Evolutionary conservation across 2,797 vertebrate species (phyloP), one percentile per base, ranked within the genome.

Genomic region (Ataeniobius toweri): DNA sequence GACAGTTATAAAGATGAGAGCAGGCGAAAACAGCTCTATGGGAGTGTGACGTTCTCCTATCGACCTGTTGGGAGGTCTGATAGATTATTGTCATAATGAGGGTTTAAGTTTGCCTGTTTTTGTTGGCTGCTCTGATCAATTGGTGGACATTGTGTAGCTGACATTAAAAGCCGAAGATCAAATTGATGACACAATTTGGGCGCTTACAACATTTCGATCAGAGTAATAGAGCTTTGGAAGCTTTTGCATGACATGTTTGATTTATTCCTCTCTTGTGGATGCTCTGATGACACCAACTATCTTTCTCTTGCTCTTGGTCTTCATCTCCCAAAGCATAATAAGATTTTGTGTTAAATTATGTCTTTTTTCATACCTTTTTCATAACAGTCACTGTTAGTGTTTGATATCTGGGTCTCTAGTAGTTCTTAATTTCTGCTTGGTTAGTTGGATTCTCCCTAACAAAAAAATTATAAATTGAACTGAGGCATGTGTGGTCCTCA

Each of bases 401-500:
- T 93, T 95, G 93, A 94, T 94, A 95, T 95, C 92, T 95, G 92
- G 94, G 93, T 94, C 95, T 96, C 91, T 93, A 80, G 88, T 91
- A 93, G 91, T 86, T 73, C 85, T 92, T 96, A 95, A 96, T 95
- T 95, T 91, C 95, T 94, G 95, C 93, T 58, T 87, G 94, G 94
- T 93, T 94, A 93, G 91, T 90, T 75, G 85, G 90, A 89, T 82
- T 92, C 89, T 91, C 89, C 80, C 88, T 90, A 86, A 88, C 87
- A 83, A 91, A 69, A 92, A 95, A 92, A 95, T 95, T 93, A 95
- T 95, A 92, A 95, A 96, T 95, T 93, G 89, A 94, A 93, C 89
- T 51, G 84, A 93, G 92, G 88, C 85, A 81, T 94, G 93, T 94
- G 93, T 95, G 93, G 93, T 95, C 94, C 87, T 94, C 91, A 94